Base-by-base conservation (phyloP, 2,888 invertebrate genomes). In the Cantharis lateralis region DNA sequence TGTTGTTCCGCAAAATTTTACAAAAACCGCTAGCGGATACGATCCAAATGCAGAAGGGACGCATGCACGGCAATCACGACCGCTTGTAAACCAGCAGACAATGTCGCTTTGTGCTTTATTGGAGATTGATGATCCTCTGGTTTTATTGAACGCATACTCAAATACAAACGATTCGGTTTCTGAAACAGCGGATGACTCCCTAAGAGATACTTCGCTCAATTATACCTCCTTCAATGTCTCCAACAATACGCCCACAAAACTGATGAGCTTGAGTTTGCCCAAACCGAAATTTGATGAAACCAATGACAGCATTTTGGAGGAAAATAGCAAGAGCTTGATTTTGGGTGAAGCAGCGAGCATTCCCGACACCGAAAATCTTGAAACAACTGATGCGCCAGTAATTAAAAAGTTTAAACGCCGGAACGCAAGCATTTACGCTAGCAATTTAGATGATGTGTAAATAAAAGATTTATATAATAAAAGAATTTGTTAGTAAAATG, bases 81-180 rank as follows among this genome's bases (percentile, higher is more conserved):
- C 93, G 3, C 87, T 91, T 81, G 85, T 91, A 28, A 95, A 95
- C 85, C 91, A 92, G 13, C 95, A 95, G 86, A 94, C 94, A 10
- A 89, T 90, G 13, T 85, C 88, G 15, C 90, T 95, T 64, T 95
- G 95, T 87, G 90, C 92, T 68, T 90, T 87, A 78, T 87, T 95
- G 62, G 92, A 93, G 0, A 92, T 98, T 74, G 94, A 95, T 85
- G 97, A 98, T 89, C 98, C 98, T 0, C 88, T 95, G 13, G 91
- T 91, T 80, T 88, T 94, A 61, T 86, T 94, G 0, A 86, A 92
- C 11, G 75, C 75, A n/a, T 63, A 18, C 18, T 10, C 32, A 4
- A 10, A 7, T 9, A 11, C 9, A 13, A 70, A 26, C 13, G 79
- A 80, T n/a, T 63, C 28, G 13, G n/a, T 26, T 9, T 26, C 10